These are phyloP conservation scores for Cassiopea andromeda DNA, from an alignment of 30 jellyfish, hydroid and myxozoan species.

Conservation along the genomic window DNA sequence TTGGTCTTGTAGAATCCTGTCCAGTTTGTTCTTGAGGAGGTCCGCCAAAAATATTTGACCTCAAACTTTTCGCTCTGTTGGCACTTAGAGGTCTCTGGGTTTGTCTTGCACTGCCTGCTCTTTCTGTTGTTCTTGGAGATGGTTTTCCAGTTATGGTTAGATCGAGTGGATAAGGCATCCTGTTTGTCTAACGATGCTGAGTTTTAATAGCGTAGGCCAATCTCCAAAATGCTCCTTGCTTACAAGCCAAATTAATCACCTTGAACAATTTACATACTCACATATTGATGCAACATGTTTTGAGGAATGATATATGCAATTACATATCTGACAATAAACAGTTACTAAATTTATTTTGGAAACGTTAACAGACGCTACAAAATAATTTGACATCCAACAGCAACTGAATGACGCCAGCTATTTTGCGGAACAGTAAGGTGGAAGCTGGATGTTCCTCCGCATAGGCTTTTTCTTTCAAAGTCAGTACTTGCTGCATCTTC, in stretches of 20 bases:
- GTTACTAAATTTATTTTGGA: neutral
- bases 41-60: slow-evolving; percentile 70
- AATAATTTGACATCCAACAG: neutral
- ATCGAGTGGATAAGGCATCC: slow-evolving; percentile 78
- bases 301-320: no score
- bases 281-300: no score
- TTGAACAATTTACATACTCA: no score
- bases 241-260: no score
- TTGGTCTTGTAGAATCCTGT: slow-evolving; percentile 32
- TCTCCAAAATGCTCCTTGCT: no score
- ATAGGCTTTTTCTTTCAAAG: no score
- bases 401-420: neutral
- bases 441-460: neutral
- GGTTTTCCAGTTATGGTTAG: slow-evolving; percentile 85
- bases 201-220: no score
- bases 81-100: slow-evolving; percentile 77
- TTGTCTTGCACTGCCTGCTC: slow-evolving; percentile 76
- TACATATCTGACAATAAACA: no score
- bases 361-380: neutral
- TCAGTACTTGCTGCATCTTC: no score
- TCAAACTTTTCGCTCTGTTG: slow-evolving; percentile 59
- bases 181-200: no score
- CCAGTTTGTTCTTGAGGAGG: slow-evolving; percentile 10
- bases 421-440: neutral
- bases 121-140: slow-evolving; percentile 75